Evolutionary conservation across 2,113 vertebrate genomes (phyloP).

Genomic region (Zosterops borbonicus): DNA sequence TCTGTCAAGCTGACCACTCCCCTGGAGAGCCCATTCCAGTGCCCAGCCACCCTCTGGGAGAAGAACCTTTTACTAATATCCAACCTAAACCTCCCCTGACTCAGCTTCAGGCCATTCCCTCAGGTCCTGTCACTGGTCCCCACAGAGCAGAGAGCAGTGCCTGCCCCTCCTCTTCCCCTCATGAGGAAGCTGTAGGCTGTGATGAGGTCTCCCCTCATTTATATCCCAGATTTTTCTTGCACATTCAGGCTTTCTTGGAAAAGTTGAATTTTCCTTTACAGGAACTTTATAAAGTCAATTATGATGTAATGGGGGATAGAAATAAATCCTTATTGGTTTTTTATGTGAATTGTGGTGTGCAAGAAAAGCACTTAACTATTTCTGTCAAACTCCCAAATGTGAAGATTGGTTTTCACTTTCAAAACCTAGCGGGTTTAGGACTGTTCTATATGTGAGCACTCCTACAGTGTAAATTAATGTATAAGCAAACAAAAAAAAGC

Average conservation of each 20-base stretch:
- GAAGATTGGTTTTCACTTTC: neutral
- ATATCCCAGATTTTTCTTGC: neutral
- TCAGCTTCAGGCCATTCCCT: neutral
- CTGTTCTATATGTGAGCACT: neutral
- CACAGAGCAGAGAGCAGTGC: neutral
- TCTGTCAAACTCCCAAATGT: neutral
- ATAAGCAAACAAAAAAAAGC: neutral
- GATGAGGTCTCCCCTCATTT: neutral
- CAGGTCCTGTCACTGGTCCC: accelerated
- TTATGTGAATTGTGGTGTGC: neutral
- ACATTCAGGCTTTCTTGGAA: neutral
- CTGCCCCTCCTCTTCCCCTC: neutral
- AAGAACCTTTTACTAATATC: neutral
- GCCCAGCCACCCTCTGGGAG: neutral
- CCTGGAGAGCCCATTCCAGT: neutral
- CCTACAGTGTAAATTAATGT: neutral
- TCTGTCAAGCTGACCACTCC: neutral
- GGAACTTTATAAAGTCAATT: neutral
- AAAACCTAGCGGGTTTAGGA: neutral
- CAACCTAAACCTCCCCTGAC: neutral
- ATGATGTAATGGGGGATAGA: neutral
- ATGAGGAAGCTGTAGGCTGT: neutral
- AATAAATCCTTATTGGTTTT: neutral
- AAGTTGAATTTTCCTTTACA: neutral
- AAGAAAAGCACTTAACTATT: neutral